phyloP scores from a whole-genome alignment of 2,888 invertebrate genomes.

The Gibbula magus region DNA sequence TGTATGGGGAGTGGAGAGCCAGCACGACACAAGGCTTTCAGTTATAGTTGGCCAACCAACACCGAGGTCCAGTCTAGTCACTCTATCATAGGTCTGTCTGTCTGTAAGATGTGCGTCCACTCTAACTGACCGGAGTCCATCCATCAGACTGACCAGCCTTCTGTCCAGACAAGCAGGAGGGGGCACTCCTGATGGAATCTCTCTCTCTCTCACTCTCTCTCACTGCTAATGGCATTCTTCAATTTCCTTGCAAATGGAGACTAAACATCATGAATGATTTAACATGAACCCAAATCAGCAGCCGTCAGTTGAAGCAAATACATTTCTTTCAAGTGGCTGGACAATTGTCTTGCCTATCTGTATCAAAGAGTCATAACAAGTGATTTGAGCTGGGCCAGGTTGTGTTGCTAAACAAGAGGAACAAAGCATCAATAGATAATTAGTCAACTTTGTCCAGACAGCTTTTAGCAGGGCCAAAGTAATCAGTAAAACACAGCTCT shows the following conservation, averaged over 20 bases:
- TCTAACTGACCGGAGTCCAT: neutral
- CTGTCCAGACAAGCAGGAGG: neutral
- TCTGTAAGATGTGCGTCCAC: neutral
- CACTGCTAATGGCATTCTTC: neutral
- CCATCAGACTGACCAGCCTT: neutral
- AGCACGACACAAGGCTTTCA: too few species aligned
- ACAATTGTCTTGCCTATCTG: neutral
- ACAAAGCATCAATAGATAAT: neutral
- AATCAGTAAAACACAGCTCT: too few species aligned
- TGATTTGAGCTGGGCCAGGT: neutral
- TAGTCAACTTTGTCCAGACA: conserved; percentile 3
- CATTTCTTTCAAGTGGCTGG: conserved; percentile 5
- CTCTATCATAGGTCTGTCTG: neutral
- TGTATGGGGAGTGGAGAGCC: too few species aligned
- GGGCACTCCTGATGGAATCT: neutral
- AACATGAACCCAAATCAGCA: neutral
- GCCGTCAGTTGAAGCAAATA: neutral
- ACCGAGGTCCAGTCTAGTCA: neutral
- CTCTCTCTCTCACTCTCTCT: too few species aligned
- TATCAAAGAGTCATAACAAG: neutral
- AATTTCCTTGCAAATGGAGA: conserved; percentile 3
- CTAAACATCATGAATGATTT: conserved; percentile 15
- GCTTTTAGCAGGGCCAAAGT: neutral
- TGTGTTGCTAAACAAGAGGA: neutral
- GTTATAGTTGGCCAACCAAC: too few species aligned